A percentile compares a stretch with the other conserved stretches of the same genome.
Conservation (phyloP, 2,797 vertebrate genomes). For the Streptopelia turtur region DNA sequence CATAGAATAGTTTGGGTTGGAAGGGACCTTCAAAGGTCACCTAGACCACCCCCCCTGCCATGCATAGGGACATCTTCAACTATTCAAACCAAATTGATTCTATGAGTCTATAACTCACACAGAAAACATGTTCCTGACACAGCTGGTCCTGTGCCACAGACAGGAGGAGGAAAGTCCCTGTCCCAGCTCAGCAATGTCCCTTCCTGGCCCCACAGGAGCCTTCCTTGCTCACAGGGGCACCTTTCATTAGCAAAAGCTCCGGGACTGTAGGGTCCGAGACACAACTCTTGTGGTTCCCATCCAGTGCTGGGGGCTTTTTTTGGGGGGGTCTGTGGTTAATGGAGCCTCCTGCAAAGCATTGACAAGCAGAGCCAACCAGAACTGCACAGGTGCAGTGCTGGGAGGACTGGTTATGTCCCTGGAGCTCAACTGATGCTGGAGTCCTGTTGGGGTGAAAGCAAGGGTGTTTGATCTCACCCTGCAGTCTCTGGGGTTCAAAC, state of each 20-base stretch:
- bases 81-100: no score
- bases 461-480: background rate
- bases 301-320: rapidly evolving
- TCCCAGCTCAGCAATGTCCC: background rate
- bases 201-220: background rate
- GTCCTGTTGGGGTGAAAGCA: no score
- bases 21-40: no score
- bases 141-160: background rate
- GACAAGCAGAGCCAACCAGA: background rate
- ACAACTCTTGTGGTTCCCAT: rapidly evolving
- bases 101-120: no score
- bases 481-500: background rate
- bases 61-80: no score
- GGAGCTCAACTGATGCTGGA: background rate
- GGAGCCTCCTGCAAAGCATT: background rate
- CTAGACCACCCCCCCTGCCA: no score
- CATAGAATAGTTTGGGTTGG: no score
- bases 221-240: background rate
- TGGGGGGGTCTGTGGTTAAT: background rate
- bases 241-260: background rate
- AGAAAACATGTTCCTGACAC: background rate
- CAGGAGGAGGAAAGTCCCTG: background rate
- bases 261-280: no score
- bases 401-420: background rate
- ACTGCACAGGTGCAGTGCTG: background rate